phyloP scores from a whole-genome alignment of 1,140 invertebrate species.

The Drosophila chauvacae region DNA sequence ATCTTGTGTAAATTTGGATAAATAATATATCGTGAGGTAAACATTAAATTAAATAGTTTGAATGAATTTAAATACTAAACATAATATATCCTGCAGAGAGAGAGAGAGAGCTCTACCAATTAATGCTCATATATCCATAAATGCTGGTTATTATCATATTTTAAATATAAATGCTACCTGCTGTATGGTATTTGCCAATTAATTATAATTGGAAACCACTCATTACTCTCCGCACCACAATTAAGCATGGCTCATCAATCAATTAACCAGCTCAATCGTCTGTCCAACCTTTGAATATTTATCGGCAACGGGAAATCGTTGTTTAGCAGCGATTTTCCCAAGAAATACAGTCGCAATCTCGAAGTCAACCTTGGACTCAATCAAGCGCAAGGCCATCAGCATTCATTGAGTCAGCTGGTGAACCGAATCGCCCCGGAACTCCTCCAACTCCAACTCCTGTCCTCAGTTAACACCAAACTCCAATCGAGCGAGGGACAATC shows the following conservation, averaged over 20 bases:
- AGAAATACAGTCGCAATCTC: background rate
- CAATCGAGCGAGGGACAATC: slow-evolving; percentile 22
- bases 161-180: background rate
- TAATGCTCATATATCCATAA: background rate
- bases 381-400: slow-evolving; percentile 17
- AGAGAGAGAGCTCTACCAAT: no score
- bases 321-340: background rate
- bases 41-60: no score
- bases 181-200: background rate
- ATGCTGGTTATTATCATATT: no score
- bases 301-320: background rate
- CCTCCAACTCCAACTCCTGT: background rate
- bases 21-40: background rate
- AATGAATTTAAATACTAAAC: no score
- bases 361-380: background rate
- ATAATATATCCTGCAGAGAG: no score
- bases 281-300: slow-evolving; percentile 9
- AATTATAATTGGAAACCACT: slow-evolving; percentile 9
- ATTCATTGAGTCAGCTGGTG: slow-evolving; percentile 19
- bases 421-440: background rate
- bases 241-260: background rate
- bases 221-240: slow-evolving; percentile 4
- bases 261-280: background rate
- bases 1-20: background rate
- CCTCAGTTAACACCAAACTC: background rate